These are phyloP conservation scores for Leucoraja erinaceus DNA, from an alignment of 2,113 vertebrate species.

Conservation along the genomic window DNA sequence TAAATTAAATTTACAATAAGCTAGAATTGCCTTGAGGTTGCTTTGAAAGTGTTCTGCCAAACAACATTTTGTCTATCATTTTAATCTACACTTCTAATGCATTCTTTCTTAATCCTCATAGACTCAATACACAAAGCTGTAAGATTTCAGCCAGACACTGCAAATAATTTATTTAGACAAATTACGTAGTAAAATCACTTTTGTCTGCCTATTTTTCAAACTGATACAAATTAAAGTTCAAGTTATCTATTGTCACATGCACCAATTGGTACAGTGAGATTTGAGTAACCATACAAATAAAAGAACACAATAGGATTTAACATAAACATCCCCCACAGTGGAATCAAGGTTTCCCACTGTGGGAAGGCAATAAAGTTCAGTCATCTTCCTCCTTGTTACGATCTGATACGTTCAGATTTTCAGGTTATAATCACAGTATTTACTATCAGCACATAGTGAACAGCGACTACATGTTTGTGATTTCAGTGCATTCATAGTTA, in stretches of 20 bases:
- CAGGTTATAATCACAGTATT: too few species aligned
- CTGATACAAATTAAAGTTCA: neutral
- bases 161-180: neutral
- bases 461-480: too few species aligned
- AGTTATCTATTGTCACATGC: too few species aligned
- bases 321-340: too few species aligned
- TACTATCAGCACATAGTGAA: too few species aligned
- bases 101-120: neutral
- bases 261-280: too few species aligned
- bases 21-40: neutral
- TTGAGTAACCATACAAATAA: too few species aligned
- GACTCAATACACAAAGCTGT: neutral
- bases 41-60: constrained; percentile 24
- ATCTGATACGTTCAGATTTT: neutral
- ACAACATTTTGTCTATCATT: neutral
- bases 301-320: too few species aligned
- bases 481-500: too few species aligned
- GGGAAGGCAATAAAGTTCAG: too few species aligned
- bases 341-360: too few species aligned
- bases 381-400: too few species aligned
- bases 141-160: neutral
- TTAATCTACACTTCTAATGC: neutral
- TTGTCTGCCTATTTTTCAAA: neutral
- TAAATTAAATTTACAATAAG: constrained; percentile 29
- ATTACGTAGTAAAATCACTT: neutral